Conservation (phyloP, 2,888 invertebrate species). For the Epinotia brunnichana region DNA sequence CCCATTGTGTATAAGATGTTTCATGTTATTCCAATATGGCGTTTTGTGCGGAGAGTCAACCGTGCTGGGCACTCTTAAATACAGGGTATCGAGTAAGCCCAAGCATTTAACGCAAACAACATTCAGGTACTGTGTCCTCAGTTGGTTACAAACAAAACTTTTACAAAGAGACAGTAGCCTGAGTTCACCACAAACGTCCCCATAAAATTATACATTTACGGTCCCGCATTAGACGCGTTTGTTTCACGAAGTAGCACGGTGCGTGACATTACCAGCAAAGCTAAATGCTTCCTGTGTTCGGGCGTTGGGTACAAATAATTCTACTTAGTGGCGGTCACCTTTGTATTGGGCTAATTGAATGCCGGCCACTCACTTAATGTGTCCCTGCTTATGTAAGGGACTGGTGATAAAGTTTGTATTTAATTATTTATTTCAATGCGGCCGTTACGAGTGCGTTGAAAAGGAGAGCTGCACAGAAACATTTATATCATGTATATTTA, state of each 20-base stretch:
- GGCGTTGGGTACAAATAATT: slow-evolving; percentile 66
- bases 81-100: background rate
- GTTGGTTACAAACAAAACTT: background rate
- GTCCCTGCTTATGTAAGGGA: slow-evolving; percentile 38
- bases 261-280: slow-evolving; percentile 67
- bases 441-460: too few species aligned
- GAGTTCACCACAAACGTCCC: background rate
- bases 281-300: slow-evolving; percentile 67
- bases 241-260: slow-evolving; percentile 47
- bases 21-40: too few species aligned
- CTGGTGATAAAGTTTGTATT: slow-evolving; percentile 24
- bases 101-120: too few species aligned
- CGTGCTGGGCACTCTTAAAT: too few species aligned
- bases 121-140: background rate
- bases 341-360: slow-evolving; percentile 57
- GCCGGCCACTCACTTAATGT: slow-evolving; percentile 49
- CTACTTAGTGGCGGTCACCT: slow-evolving; percentile 62
- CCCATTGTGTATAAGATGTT: too few species aligned
- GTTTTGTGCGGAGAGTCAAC: too few species aligned
- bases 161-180: background rate
- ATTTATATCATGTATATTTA: too few species aligned
- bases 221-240: slow-evolving; percentile 18
- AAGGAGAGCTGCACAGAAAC: too few species aligned
- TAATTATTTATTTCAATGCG: too few species aligned
- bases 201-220: slow-evolving; percentile 12